Evolutionary conservation across 1,140 invertebrate genomes (phyloP).

Genomic region (Papilio glaucus): DNA sequence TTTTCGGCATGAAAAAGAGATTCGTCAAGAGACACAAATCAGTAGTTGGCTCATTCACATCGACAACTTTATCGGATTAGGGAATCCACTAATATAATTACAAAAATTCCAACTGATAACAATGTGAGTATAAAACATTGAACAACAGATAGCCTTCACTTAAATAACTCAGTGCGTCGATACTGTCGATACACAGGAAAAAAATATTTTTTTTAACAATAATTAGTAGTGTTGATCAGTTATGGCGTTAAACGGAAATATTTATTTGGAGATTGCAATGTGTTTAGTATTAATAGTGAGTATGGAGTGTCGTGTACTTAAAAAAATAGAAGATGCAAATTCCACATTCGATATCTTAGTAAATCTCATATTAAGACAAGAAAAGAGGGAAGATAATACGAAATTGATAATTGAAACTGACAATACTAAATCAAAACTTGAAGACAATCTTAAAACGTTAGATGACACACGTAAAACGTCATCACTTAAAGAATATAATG

Average conservation of each 20-base stretch:
- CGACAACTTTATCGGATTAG: too few species aligned
- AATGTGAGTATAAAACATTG: neutral
- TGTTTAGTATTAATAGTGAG: neutral
- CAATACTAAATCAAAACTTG: neutral
- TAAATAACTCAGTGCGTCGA: neutral
- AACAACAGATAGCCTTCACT: neutral
- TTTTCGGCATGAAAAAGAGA: too few species aligned
- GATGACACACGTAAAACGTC: too few species aligned
- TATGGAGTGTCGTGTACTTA: conserved; percentile 8
- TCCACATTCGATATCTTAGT: neutral
- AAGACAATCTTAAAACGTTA: neutral
- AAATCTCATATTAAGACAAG: neutral
- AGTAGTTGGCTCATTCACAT: too few species aligned
- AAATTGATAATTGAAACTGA: neutral
- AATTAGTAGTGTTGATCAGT: neutral
- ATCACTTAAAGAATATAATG: neutral
- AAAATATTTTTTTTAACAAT: neutral
- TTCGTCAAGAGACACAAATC: too few species aligned
- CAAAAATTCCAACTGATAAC: neutral
- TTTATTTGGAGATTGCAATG: neutral
- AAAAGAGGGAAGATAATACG: neutral
- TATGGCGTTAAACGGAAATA: neutral
- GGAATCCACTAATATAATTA: conserved; percentile 1
- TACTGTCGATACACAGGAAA: neutral
- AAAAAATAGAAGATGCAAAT: neutral